A percentile compares a stretch with the other conserved stretches of the same genome.
Evolutionary conservation across 1,140 invertebrate species (phyloP).

Genomic region (Choristoneura fumiferana): DNA sequence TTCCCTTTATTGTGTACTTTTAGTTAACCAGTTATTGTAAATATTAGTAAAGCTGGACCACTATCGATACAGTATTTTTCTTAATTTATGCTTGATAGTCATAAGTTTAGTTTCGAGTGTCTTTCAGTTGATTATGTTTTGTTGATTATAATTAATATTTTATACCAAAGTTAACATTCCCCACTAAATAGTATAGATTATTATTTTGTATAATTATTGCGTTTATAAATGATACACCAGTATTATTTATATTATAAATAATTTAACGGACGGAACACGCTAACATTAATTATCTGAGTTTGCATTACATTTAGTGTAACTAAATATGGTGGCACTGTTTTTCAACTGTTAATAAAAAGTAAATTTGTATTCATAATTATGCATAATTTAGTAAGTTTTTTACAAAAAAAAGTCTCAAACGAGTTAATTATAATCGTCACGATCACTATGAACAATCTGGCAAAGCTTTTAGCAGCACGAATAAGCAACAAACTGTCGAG

Average conservation of each 20-base stretch:
- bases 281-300: slow-evolving; percentile 63
- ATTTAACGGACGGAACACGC: slow-evolving; percentile 47
- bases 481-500: no score
- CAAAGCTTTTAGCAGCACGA: no score
- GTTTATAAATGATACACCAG: slow-evolving; percentile 53
- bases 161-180: slow-evolving; percentile 78
- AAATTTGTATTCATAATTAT: no score
- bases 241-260: slow-evolving; percentile 50
- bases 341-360: no score
- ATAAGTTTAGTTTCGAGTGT: slow-evolving; percentile 67
- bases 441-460: no score
- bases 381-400: no score
- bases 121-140: slow-evolving; percentile 72
- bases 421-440: no score
- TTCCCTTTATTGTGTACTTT: slow-evolving; percentile 36
- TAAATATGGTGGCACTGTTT: slow-evolving; percentile 6
- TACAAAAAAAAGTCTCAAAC: no score
- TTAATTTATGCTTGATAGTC: slow-evolving; percentile 70
- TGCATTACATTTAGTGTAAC: slow-evolving; percentile 47
- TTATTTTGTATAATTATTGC: slow-evolving; percentile 50
- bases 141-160: slow-evolving; percentile 77
- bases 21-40: slow-evolving; percentile 62
- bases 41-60: slow-evolving; percentile 62
- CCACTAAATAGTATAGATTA: slow-evolving; percentile 71
- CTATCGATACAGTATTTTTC: slow-evolving; percentile 71